Evolutionary conservation across 2,113 vertebrate species (phyloP).

Genomic region (Geococcyx californianus): DNA sequence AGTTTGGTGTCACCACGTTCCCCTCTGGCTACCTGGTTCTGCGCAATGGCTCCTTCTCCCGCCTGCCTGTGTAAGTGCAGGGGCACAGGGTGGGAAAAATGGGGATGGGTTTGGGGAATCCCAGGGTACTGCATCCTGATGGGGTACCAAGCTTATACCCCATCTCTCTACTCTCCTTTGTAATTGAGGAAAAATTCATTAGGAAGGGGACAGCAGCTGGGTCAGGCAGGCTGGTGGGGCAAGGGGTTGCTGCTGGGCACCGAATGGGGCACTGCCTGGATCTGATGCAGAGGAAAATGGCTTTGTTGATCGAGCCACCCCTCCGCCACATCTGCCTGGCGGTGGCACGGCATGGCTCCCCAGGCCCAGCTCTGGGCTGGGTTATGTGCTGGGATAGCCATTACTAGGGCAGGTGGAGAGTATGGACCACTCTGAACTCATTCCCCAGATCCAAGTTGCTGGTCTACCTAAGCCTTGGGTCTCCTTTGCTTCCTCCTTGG

Average conservation of each 20-base stretch:
- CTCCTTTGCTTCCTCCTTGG: background rate
- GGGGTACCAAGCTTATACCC: background rate
- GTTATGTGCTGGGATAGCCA: accelerated
- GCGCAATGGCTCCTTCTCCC: constrained; percentile 75
- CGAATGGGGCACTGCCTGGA: background rate
- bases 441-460: background rate
- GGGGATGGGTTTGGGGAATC: background rate
- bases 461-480: background rate
- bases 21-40: constrained; percentile 87
- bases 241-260: background rate
- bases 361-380: background rate
- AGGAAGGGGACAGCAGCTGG: constrained; percentile 36
- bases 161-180: background rate
- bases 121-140: background rate
- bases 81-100: background rate
- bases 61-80: constrained; percentile 84
- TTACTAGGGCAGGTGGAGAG: background rate
- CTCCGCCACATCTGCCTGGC: constrained; percentile 63
- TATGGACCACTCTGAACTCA: accelerated
- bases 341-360: accelerated
- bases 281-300: constrained; percentile 71
- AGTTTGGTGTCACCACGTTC: constrained; percentile 81
- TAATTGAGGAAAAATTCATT: constrained; percentile 60
- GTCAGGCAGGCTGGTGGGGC: constrained; percentile 1
- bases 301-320: constrained; percentile 35